Percentiles rank a stretch among this genome's conserved stretches.
Evolutionary conservation across 2,113 vertebrate species (phyloP).

Genomic region (Pelmatolapia mariae): DNA sequence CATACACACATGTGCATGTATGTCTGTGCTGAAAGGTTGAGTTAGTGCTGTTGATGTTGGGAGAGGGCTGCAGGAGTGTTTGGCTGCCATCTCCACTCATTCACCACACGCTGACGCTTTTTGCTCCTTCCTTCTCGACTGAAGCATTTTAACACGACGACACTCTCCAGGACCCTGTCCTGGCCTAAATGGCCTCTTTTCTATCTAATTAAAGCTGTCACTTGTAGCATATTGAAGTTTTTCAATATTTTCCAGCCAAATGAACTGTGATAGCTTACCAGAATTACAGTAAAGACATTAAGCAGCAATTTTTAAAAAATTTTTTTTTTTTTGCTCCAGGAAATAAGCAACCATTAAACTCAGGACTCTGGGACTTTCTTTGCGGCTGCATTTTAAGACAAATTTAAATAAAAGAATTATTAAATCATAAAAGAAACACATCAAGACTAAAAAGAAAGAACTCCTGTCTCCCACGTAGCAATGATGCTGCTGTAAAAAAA

Average conservation of each 20-base stretch:
- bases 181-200: constrained; percentile 10
- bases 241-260: neutral
- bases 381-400: fast-evolving
- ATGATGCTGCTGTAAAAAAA: neutral
- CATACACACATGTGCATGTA: neutral
- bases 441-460: neutral
- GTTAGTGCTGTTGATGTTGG: constrained; percentile 54
- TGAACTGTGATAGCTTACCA: constrained; percentile 9
- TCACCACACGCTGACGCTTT: constrained; percentile 33
- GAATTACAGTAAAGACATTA: neutral
- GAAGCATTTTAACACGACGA: constrained; percentile 9
- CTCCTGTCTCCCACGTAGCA: neutral
- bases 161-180: constrained; percentile 36
- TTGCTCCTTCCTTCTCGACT: constrained; percentile 30
- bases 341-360: neutral
- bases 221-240: neutral
- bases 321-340: neutral
- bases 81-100: constrained; percentile 38
- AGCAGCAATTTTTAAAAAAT: neutral
- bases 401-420: neutral
- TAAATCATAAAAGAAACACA: neutral
- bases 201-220: constrained; percentile 48
- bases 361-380: neutral
- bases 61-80: constrained; percentile 25
- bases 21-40: constrained; percentile 25